A percentile compares a stretch with the other conserved stretches of the same genome.
Evolutionary conservation across 1,140 invertebrate species (phyloP).

Genomic region (Teleopsis dalmanni): DNA sequence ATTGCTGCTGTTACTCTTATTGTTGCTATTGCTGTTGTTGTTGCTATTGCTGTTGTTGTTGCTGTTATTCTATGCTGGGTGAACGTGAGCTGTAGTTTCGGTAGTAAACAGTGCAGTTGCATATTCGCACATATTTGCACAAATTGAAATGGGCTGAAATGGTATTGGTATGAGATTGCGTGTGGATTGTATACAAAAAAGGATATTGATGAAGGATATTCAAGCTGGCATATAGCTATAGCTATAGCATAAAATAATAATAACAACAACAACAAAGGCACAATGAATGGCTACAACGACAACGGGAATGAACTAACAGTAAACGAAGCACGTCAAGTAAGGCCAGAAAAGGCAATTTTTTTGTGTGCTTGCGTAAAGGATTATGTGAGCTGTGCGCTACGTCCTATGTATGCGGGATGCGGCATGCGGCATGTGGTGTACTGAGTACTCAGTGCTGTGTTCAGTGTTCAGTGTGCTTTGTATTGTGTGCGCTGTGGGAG

Average conservation of each 20-base stretch:
- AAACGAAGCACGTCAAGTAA: not conserved
- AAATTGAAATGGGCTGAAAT: not conserved
- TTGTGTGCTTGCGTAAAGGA: conserved; percentile 11
- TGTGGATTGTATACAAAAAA: conserved; percentile 11
- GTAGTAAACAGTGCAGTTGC: not conserved
- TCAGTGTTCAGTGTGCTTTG: too few relatives aligned
- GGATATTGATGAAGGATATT: conserved; percentile 43
- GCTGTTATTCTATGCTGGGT: too few relatives aligned
- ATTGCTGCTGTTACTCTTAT: too few relatives aligned
- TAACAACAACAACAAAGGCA: not conserved
- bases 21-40: too few relatives aligned
- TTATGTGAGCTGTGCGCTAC: too few relatives aligned
- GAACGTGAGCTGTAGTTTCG: not conserved
- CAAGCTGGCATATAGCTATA: conserved; percentile 4
- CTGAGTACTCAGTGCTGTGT: too few relatives aligned
- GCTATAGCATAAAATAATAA: not conserved
- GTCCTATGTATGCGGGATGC: too few relatives aligned
- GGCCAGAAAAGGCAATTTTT: not conserved
- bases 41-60: too few relatives aligned
- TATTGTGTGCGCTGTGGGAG: conserved; percentile 6
- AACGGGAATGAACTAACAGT: not conserved
- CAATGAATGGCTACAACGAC: not conserved
- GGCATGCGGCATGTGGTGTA: too few relatives aligned
- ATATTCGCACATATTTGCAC: not conserved
- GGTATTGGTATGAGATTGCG: conserved; percentile 3